These are phyloP conservation scores for Lysiphlebus fabarum DNA, from an alignment of 1,140 invertebrate species.

Conservation along the genomic window DNA sequence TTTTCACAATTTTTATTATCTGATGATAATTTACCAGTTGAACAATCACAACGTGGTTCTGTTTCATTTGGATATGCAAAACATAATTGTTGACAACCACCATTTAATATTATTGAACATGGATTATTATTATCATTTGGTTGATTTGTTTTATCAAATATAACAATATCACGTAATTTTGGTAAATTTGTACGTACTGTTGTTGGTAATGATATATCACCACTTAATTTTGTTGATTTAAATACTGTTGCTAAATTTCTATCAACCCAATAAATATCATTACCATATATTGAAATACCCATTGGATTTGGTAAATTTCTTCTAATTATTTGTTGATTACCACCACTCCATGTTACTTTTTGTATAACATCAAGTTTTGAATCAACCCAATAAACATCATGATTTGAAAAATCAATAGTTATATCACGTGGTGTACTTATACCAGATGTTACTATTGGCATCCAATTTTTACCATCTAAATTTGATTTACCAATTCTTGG, in stretches of 20 bases:
- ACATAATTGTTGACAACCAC: conserved; percentile 91
- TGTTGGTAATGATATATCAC: conserved; percentile 65
- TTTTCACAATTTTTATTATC: conserved; percentile 72
- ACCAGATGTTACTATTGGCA: conserved; percentile 81
- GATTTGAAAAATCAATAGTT: conserved; percentile 89
- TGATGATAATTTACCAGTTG: conserved; percentile 71
- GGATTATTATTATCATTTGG: conserved; percentile 77
- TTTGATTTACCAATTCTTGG: conserved; percentile 88
- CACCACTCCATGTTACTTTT: conserved; percentile 77
- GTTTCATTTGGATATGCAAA: conserved; percentile 79
- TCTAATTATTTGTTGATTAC: conserved; percentile 77
- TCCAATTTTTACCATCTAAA: conserved; percentile 86
- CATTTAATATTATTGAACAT: conserved; percentile 69
- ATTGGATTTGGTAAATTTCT: conserved; percentile 91
- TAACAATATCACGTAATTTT: conserved; percentile 82
- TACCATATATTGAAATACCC: conserved; percentile 82
- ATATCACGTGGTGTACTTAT: conserved; percentile 90
- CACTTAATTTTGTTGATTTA: conserved; percentile 75
- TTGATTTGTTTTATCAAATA: conserved; percentile 85
- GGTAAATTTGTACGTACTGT: conserved; percentile 78
- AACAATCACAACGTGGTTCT: conserved; percentile 75
- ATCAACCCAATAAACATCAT: conserved; percentile 98
- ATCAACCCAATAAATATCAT: conserved; percentile 94
- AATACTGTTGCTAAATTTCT: conserved; percentile 86
- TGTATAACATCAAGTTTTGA: conserved; percentile 90